Evolutionary conservation across 2,113 vertebrate species (phyloP), one percentile per base, ranked within the genome.

Genomic region (Gasterosteus nipponicus): DNA sequence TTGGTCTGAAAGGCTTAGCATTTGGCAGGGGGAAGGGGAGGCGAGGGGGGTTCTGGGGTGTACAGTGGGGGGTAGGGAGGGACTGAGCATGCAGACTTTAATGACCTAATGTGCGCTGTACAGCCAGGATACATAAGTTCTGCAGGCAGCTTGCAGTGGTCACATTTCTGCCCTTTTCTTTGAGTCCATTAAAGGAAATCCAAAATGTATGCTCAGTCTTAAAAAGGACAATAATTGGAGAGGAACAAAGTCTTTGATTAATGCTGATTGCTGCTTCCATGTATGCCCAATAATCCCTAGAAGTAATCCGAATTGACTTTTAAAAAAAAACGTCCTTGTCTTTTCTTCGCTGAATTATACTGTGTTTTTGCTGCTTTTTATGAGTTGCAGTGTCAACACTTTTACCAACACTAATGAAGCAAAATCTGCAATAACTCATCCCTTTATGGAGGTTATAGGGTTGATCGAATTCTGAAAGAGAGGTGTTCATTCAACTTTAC

Each of bases 281-380:
- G 85, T 84, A 83, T 85, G 80, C 46, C 84, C 78, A 83, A 83
- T 89, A 84, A 91, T 91, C 85, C 82, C 82, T 67, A 63, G 89
- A 78, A 87, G 71, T 75, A 39, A 39, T 81, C 69, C 41, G 11
- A 86, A 86, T 75, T 88, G 26, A 68, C 81, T 44, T 44, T 12
- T 47, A 77, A 26, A 26, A 26, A 26, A 26, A 26, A 26, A 26
- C 1, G 22, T 26, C 81, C 73, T 80, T 35, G 70, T 81, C 66
- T 73, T 47, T 68, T 81, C 70, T 76, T 58, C 70, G 74, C 67
- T 70, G 58, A 81, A 70, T 79, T 80, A 73, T 73, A 67, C 76
- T 77, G 63, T 49, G 4, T 79, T 67, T 78, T 84, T 66, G 12
- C 29, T 63, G 66, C 57, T 67, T 29, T 83, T 49, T 61, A 60